phyloP scores from a whole-genome alignment of 2,888 invertebrate genomes.

The Apotomis turbidana region DNA sequence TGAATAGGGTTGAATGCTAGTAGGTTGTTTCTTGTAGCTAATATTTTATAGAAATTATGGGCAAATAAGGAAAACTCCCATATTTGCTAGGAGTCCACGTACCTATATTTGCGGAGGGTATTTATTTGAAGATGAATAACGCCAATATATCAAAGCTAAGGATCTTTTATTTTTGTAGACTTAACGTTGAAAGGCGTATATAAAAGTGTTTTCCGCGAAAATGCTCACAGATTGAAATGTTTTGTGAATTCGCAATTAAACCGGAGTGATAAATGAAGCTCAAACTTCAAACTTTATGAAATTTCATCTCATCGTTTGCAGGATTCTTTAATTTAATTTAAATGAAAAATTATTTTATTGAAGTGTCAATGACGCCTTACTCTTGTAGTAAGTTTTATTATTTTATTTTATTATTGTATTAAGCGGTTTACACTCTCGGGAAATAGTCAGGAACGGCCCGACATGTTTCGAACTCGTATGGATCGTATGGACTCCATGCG shows the following conservation, averaged over 20 bases:
- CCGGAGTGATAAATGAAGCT: neutral
- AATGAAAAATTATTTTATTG: neutral
- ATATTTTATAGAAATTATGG: constrained; percentile 16
- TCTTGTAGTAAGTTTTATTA: too few species aligned
- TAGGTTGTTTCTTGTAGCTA: neutral
- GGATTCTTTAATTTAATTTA: constrained; percentile 1
- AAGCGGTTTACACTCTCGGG: too few species aligned
- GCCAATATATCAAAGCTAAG: constrained; percentile 21
- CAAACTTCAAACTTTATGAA: neutral
- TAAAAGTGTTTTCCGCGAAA: constrained; percentile 1
- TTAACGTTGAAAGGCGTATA: neutral
- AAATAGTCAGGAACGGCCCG: too few species aligned
- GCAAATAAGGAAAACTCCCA: constrained; percentile 26
- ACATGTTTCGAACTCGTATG: too few species aligned
- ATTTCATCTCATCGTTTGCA: neutral
- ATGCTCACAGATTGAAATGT: neutral
- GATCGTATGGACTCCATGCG: too few species aligned
- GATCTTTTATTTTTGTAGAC: constrained; percentile 6
- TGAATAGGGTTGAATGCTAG: neutral
- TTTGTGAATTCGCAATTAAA: constrained; percentile 3
- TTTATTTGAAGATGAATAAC: constrained; percentile 24
- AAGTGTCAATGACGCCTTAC: too few species aligned
- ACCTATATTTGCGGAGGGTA: constrained; percentile 6
- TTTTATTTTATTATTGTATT: too few species aligned
- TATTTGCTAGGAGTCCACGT: constrained; percentile 17